Conservation (phyloP, 30 jellyfish, hydroid and myxozoan species). For the Aurelia aurita complex sp. Pacific region DNA sequence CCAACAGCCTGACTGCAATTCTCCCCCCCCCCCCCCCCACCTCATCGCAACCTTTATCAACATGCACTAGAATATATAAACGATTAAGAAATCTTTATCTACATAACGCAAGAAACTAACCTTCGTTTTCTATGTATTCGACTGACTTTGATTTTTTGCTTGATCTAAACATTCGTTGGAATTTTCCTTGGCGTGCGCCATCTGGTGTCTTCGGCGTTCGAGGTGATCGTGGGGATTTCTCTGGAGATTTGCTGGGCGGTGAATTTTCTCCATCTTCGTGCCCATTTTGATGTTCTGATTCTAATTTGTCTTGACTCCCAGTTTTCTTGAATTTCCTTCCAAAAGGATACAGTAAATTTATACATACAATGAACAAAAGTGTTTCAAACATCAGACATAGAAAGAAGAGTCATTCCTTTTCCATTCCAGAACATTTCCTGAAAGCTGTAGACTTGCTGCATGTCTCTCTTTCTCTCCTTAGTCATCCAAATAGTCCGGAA, state of each 20-base stretch:
- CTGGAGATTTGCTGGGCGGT: slow-evolving; percentile 43
- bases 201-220: slow-evolving; percentile 35
- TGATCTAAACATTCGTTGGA: slow-evolving; percentile 52
- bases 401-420: too few species aligned
- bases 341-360: not conserved
- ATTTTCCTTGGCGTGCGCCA: slow-evolving; percentile 43
- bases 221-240: slow-evolving; percentile 54
- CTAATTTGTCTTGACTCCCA: slow-evolving; percentile 54
- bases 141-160: slow-evolving; percentile 61
- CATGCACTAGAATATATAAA: too few species aligned
- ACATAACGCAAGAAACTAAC: not conserved
- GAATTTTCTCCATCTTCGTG: slow-evolving; percentile 58
- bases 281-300: slow-evolving; percentile 55
- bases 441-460: too few species aligned
- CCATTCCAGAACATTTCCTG: too few species aligned
- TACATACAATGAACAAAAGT: not conserved
- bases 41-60: too few species aligned
- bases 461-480: too few species aligned
- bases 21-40: too few species aligned
- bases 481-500: too few species aligned
- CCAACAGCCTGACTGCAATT: too few species aligned
- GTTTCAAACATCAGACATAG: too few species aligned
- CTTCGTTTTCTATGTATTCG: slow-evolving; percentile 41
- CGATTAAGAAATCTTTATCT: too few species aligned
- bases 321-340: slow-evolving; percentile 50